These are phyloP conservation scores for Stictonetta naevosa DNA, from an alignment of 2,113 vertebrate genomes.

Conservation along the genomic window DNA sequence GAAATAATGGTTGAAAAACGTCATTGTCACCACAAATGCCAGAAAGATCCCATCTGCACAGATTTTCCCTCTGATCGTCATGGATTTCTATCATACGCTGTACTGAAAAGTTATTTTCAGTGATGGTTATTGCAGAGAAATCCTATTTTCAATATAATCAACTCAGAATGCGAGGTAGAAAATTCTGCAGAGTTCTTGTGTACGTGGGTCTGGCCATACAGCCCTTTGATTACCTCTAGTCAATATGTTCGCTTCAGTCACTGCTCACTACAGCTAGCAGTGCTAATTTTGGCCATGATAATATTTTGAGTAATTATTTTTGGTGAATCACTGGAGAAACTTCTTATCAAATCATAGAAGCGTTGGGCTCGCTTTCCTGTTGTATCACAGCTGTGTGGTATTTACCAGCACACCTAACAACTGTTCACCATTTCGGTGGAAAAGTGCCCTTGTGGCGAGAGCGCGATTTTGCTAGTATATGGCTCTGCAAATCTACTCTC, in stretches of 20 bases:
- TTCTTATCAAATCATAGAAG: constrained; percentile 41
- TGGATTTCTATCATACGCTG: neutral
- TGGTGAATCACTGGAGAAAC: constrained; percentile 27
- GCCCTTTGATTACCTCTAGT: neutral
- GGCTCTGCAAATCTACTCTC: neutral
- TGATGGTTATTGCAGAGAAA: neutral
- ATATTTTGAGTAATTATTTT: constrained; percentile 50
- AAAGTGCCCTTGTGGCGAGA: neutral
- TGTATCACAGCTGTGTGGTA: neutral
- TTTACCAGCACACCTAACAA: neutral
- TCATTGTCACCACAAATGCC: neutral
- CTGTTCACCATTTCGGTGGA: neutral
- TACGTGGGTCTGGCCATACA: neutral
- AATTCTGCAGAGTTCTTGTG: neutral
- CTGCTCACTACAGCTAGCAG: neutral
- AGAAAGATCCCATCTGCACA: neutral
- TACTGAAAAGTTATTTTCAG: neutral
- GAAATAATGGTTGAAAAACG: neutral
- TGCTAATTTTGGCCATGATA: constrained; percentile 35
- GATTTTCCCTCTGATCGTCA: neutral
- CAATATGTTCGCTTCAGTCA: constrained; percentile 15
- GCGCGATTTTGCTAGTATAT: neutral
- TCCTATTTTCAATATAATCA: neutral
- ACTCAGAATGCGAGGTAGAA: neutral
- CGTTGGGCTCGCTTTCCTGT: neutral